Evolutionary conservation across 2,888 invertebrate genomes (phyloP).

Genomic region (Clistopyga incitator): DNA sequence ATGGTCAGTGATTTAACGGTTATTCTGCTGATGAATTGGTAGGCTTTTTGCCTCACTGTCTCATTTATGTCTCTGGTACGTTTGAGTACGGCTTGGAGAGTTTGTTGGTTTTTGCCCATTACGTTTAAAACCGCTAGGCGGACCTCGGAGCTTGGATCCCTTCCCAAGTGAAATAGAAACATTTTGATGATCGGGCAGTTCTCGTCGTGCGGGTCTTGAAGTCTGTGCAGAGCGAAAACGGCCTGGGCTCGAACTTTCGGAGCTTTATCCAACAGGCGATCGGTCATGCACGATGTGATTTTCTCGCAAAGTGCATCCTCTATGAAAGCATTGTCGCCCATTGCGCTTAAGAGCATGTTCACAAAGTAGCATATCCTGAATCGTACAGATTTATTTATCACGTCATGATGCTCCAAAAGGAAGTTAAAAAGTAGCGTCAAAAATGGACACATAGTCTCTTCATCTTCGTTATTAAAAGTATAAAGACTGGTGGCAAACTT

Average conservation of each 20-base stretch:
- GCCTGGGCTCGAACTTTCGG: constrained; percentile 92
- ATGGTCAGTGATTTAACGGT: constrained; percentile 87
- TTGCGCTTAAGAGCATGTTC: constrained; percentile 89
- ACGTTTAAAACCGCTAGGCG: constrained; percentile 89
- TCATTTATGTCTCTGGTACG: constrained; percentile 92
- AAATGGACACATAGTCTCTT: constrained; percentile 85
- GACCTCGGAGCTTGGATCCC: constrained; percentile 92
- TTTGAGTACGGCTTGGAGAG: constrained; percentile 89
- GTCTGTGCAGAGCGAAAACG: constrained; percentile 90
- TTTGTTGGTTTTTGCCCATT: constrained; percentile 90
- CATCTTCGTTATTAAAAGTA: constrained; percentile 78
- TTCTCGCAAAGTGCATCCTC: constrained; percentile 91
- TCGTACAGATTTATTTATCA: constrained; percentile 85
- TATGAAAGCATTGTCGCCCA: constrained; percentile 91
- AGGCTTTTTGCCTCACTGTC: constrained; percentile 88
- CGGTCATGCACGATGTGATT: constrained; percentile 89
- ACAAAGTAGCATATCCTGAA: constrained; percentile 92
- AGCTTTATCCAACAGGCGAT: constrained; percentile 89
- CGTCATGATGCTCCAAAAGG: constrained; percentile 86
- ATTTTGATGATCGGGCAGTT: constrained; percentile 91
- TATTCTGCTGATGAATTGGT: constrained; percentile 85
- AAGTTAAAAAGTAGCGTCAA: constrained; percentile 87
- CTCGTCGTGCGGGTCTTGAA: constrained; percentile 92
- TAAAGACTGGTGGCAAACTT: constrained; percentile 89
- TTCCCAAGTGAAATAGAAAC: constrained; percentile 89